phyloP scores from a whole-genome alignment of 2,888 invertebrate species.

The Itoplectis maculator region DNA sequence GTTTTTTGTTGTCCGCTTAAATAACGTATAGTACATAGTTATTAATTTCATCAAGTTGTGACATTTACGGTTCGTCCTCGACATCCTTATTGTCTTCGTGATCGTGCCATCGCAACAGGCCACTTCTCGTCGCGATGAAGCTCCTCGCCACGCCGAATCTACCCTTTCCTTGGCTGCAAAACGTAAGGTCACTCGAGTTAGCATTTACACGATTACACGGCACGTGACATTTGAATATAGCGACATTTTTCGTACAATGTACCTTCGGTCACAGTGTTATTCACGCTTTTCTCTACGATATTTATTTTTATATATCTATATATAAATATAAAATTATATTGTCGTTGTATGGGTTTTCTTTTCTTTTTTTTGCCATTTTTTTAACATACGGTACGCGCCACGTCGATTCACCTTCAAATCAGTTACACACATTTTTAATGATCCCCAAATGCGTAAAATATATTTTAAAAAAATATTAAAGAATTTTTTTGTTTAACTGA shows the following conservation, averaged over 20 bases:
- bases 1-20: conserved; percentile 48
- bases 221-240: background rate
- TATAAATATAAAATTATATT: conserved; percentile 10
- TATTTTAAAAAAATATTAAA: no score
- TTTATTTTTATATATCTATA: conserved; percentile 13
- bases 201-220: conserved; percentile 29
- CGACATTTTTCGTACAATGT: conserved; percentile 31
- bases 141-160: conserved; percentile 94
- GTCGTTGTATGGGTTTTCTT: conserved; percentile 26
- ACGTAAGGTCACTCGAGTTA: conserved; percentile 71
- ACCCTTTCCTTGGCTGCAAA: conserved; percentile 94
- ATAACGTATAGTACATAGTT: conserved; percentile 53
- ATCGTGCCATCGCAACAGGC: conserved; percentile 95
- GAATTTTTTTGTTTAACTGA: no score
- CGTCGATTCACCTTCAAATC: no score
- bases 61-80: conserved; percentile 89
- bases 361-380: conserved; percentile 26
- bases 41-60: conserved; percentile 65
- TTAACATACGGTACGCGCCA: background rate
- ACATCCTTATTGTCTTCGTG: conserved; percentile 87
- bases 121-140: conserved; percentile 96
- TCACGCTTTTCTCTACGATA: conserved; percentile 36
- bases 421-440: no score
- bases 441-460: no score
- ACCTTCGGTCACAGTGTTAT: conserved; percentile 40